Evolutionary conservation across 2,888 invertebrate species (phyloP).

Genomic region (Brenthis daphne): DNA sequence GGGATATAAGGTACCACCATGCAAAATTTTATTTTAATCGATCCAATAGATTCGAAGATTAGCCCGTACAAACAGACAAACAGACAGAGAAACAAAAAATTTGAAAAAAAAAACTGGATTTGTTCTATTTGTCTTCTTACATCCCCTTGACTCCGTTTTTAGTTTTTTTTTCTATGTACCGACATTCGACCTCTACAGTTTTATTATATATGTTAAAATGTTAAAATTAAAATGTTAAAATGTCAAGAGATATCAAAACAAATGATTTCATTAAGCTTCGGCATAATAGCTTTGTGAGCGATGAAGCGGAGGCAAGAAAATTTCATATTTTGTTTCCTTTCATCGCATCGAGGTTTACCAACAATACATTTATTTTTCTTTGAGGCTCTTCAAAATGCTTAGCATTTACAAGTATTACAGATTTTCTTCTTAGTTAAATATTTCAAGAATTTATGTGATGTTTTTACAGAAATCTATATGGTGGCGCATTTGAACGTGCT

Average conservation of each 20-base stretch:
- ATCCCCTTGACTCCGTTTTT: too few species aligned
- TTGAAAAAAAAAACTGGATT: too few species aligned
- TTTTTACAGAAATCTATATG: background rate
- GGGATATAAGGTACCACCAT: too few species aligned
- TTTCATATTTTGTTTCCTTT: conserved; percentile 14
- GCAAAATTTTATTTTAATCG: too few species aligned
- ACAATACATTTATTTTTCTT: conserved; percentile 12
- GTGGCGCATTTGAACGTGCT: background rate
- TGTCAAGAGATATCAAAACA: conserved; percentile 17
- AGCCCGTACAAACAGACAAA: too few species aligned
- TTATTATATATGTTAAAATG: too few species aligned
- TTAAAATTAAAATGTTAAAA: background rate
- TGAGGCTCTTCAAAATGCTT: background rate
- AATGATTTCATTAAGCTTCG: conserved; percentile 15
- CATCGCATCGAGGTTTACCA: conserved; percentile 10
- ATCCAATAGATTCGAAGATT: too few species aligned
- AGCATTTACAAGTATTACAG: background rate
- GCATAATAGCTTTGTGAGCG: conserved; percentile 8
- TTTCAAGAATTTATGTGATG: background rate
- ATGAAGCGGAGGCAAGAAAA: conserved; percentile 4
- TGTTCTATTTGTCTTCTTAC: too few species aligned
- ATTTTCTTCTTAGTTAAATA: background rate
- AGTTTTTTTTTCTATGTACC: too few species aligned
- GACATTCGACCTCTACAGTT: too few species aligned
- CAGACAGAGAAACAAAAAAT: too few species aligned